Base-by-base conservation (phyloP, 1,140 invertebrate genomes). In the Drosophila melanica region DNA sequence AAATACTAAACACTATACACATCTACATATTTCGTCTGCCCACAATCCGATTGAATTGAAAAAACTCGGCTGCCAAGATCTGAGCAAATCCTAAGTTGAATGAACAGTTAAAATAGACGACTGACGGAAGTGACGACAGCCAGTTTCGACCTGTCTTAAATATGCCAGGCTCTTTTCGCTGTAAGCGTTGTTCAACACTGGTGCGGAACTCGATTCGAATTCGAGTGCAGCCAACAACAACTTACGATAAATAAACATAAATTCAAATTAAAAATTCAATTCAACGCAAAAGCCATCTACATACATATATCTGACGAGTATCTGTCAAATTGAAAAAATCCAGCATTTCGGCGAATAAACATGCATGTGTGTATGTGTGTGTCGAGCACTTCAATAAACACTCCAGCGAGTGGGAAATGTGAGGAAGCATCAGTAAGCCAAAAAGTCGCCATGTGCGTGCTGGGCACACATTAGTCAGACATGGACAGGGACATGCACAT, bases 391-490 rank as follows among this genome's bases (percentile, higher is more conserved):
- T 37, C 11, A 54, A 33, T 27, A 35, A 58, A 44, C 55, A 64
- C 48, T 64, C 18, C 30, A 60, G 37, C 9, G 16, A 12, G 14
- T 10, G 12, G 11, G 64, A 5, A 5, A 14, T 23, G 54, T 4
- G 39, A 20, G 47, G 7, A 23, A 23, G 39, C 23, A 41, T 64
- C 18, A 44, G 41, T 45, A 70, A 70, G 59, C 58, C 39, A 57
- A 51, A 60, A 62, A 68, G 66, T 39, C 47, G 57, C 35, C 58
- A 60, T 41, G 51, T 70, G 67, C 68, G 62, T 71, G 68, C 51
- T 39, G 55, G 45, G 53, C 62, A 66, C 66, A 71, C 68, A 71
- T 71, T 55, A 66, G 68, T 70, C 50, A 48, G 59, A 54, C 59
- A 70, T 20, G 47, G 20, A 47, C 44, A 44, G 35, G 39, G 59